A percentile compares a stretch with the other conserved stretches of the same genome.
phyloP scores from a whole-genome alignment of 2,797 vertebrate species.

The Lates japonicus region DNA sequence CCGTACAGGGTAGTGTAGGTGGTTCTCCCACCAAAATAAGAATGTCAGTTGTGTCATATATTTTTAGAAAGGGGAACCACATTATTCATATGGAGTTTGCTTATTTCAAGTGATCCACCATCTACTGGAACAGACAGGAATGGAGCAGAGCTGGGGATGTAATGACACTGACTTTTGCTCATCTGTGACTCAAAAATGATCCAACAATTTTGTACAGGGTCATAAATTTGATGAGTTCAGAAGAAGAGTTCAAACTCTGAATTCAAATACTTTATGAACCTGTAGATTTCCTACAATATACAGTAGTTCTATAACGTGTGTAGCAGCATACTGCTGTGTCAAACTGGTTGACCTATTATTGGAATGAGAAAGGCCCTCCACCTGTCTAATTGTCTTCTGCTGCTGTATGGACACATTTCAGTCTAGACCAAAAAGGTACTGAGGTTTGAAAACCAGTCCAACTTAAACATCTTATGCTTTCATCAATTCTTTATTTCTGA shows the following conservation, averaged over 20 bases:
- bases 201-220: too few species aligned
- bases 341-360: neutral
- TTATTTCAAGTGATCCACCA: neutral
- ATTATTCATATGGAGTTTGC: neutral
- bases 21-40: slow-evolving; percentile 8
- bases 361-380: neutral
- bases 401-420: neutral
- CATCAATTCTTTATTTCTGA: neutral
- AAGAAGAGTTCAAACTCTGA: too few species aligned
- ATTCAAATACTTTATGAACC: too few species aligned
- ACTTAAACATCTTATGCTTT: neutral
- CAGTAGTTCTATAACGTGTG: neutral
- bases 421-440: neutral
- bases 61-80: neutral
- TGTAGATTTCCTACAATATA: too few species aligned
- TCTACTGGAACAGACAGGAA: neutral
- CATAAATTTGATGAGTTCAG: too few species aligned
- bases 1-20: neutral
- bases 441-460: neutral
- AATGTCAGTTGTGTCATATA: neutral
- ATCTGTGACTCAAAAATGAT: too few species aligned
- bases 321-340: too few species aligned
- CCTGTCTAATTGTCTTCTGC: neutral
- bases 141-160: neutral
- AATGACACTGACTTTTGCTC: too few species aligned